phyloP scores from a whole-genome alignment of 2,113 vertebrate genomes.

The Centropristis striata region DNA sequence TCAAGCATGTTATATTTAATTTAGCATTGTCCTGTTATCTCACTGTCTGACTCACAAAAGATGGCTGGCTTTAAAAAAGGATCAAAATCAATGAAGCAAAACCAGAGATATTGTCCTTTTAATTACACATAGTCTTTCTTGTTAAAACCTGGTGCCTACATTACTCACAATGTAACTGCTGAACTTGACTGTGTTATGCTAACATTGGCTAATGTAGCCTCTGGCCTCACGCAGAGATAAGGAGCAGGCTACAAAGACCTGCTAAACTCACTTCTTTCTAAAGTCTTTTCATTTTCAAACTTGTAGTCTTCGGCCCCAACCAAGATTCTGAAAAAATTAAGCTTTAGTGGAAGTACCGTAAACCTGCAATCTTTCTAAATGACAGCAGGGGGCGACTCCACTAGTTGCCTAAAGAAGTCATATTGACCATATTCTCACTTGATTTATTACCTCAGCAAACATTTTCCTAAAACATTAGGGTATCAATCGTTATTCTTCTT shows the following conservation, averaged over 20 bases:
- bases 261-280: too few relatives aligned
- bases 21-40: not conserved
- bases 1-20: not conserved
- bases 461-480: too few relatives aligned
- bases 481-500: too few relatives aligned
- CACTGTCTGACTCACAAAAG: too few relatives aligned
- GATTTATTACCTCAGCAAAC: too few relatives aligned
- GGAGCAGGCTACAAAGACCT: not conserved
- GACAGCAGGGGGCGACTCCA: too few relatives aligned
- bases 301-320: not conserved
- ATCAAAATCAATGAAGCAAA: not conserved
- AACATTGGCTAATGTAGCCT: not conserved
- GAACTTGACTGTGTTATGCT: not conserved
- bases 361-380: too few relatives aligned
- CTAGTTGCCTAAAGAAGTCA: too few relatives aligned
- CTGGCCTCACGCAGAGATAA: not conserved
- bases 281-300: not conserved
- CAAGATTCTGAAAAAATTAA: too few relatives aligned
- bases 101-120: not conserved
- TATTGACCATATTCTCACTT: too few relatives aligned
- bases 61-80: not conserved
- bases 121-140: not conserved
- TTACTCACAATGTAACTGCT: slow-evolving; percentile 1
- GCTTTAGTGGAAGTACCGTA: too few relatives aligned
- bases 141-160: not conserved